Evolutionary conservation across 2,888 invertebrate genomes (phyloP), one percentile per base, ranked within the genome.

Genomic region (Schizaphis graminum): DNA sequence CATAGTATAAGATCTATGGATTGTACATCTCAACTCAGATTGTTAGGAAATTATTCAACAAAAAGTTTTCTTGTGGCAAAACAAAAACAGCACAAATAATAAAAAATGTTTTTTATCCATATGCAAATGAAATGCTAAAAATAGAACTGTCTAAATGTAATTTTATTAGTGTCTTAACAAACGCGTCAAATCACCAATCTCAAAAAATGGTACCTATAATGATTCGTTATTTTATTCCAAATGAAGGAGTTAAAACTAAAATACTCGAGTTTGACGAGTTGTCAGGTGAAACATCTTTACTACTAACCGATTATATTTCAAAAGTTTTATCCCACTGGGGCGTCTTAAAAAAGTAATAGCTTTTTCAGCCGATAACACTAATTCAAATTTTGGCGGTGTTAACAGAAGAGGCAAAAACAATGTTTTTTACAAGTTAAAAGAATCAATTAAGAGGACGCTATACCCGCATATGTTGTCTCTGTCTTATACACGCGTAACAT

Each of bases 21-120:
- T 89, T 89, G 89, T 89, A 89, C 89, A 89, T 89, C 89, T 89
- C 89, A 56, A 56, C 35, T 89, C 35, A n/a, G n/a, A n/a, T n/a
- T n/a, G 41, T 89, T 89, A 89, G 56, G 41, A 89, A 89, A 41
- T 89, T 89, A 41, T 56, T 35, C 41, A 41, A 89, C 41, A 89
- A 89, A 56, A 56, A 41, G 57, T 57, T 89, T 56, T 53, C 89
- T 89, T 89, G 56, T 89, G 56, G 41, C 16, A 89, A 89, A 89
- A 89, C 89, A 89, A 86, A 41, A 86, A 86, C 86, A 35, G 86
- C 86, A 41, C 44, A 98, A 96, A 98, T 98, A 96, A 97, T 13
- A 87, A 49, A 53, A 87, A 28, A 49, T 87, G 8, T n/a, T 26
- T 44, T 86, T 85, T 85, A 44, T 85, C 85, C 85, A 24, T 85